Evolutionary conservation across 2,888 invertebrate species (phyloP).

Genomic region (Lamproptera curius): DNA sequence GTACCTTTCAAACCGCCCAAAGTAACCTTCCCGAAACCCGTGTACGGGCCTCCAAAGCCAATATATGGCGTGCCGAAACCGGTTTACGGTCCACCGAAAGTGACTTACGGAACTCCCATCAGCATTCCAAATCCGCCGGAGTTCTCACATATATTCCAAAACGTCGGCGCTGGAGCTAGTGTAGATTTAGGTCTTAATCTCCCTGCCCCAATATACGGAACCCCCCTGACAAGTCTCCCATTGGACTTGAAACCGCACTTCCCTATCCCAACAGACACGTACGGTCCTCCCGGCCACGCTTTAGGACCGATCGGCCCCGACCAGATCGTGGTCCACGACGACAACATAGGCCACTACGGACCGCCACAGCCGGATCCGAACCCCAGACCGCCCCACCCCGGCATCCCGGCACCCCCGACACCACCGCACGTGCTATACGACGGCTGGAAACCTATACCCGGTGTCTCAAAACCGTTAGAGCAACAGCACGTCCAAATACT

Average conservation of each 20-base stretch:
- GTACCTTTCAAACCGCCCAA: constrained; percentile 55
- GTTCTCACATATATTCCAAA: constrained; percentile 31
- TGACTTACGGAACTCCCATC: constrained; percentile 44
- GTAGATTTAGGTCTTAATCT: constrained; percentile 50
- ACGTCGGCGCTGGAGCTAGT: constrained; percentile 30
- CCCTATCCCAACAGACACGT: constrained; percentile 60
- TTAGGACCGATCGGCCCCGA: constrained; percentile 57
- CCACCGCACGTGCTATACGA: constrained; percentile 88
- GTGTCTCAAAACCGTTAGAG: constrained; percentile 67
- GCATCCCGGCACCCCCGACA: constrained; percentile 85
- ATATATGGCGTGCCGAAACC: constrained; percentile 46
- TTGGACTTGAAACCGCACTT: constrained; percentile 63
- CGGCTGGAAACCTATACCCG: constrained; percentile 92
- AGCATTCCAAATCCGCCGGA: constrained; percentile 37
- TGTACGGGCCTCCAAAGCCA: constrained; percentile 46
- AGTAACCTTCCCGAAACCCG: constrained; percentile 44
- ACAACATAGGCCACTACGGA: constrained; percentile 68
- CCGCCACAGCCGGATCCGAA: constrained; percentile 79
- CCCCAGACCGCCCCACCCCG: constrained; percentile 81
- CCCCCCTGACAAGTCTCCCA: constrained; percentile 51
- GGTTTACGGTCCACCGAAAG: constrained; percentile 59
- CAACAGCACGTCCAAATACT: constrained; percentile 26
- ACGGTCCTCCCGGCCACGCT: constrained; percentile 68
- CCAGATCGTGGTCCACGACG: constrained; percentile 56
- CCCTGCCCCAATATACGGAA: constrained; percentile 66